These are phyloP conservation scores for Agraylea sexmaculata DNA, from an alignment of 1,140 invertebrate species.

Conservation along the genomic window DNA sequence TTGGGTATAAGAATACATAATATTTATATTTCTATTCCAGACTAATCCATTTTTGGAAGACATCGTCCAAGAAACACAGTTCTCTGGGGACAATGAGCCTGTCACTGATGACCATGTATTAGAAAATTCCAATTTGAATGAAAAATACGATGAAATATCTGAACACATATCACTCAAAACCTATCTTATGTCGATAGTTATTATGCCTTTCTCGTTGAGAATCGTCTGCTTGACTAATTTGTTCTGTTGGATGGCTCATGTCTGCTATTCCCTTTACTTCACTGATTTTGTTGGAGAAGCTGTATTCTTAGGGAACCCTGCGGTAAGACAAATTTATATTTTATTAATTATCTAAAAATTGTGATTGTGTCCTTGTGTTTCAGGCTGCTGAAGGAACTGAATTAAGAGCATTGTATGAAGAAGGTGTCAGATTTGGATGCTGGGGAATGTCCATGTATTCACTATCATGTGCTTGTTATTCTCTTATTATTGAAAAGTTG, in stretches of 20 bases:
- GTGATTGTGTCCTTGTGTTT: too few relatives aligned
- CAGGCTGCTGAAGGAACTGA: slow-evolving; percentile 55
- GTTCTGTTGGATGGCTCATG: slow-evolving; percentile 96
- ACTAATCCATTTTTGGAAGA: slow-evolving; percentile 3
- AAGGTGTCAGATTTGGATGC: slow-evolving; percentile 87
- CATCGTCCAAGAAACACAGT: slow-evolving; percentile 17
- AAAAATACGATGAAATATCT: slow-evolving; percentile 23
- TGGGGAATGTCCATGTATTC: slow-evolving; percentile 97
- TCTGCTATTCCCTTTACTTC: slow-evolving; percentile 94
- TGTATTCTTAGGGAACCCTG: slow-evolving; percentile 86
- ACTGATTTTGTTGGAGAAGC: slow-evolving; percentile 95
- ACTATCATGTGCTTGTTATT: slow-evolving; percentile 86
- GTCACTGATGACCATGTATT: too few relatives aligned
- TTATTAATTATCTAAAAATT: too few relatives aligned
- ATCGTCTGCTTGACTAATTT: slow-evolving; percentile 88
- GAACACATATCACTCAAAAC: slow-evolving; percentile 45
- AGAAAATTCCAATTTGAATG: too few relatives aligned
- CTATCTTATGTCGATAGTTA: slow-evolving; percentile 79
- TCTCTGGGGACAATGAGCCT: slow-evolving; percentile 24
- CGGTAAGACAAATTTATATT: slow-evolving; percentile 50
- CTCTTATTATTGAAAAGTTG: slow-evolving; percentile 75
- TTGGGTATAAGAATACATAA: background rate
- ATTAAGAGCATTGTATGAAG: slow-evolving; percentile 62
- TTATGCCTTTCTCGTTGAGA: slow-evolving; percentile 77
- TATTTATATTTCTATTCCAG: too few relatives aligned